phyloP scores from a whole-genome alignment of 92 coral and sea anemone species.

The Meandrina meandrites region DNA sequence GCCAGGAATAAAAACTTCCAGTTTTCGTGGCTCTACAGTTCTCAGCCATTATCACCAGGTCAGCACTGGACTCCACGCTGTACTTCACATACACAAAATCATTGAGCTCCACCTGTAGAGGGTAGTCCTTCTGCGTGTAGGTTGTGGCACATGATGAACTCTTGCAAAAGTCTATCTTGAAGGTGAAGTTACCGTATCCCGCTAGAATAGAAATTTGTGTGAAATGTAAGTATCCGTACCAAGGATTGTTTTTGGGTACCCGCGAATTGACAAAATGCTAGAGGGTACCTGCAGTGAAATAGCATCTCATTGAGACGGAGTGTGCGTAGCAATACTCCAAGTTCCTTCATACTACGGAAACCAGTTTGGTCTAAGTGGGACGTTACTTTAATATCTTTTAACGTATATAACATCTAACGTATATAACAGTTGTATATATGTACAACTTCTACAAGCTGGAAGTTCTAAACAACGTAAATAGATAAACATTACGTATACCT shows the following conservation, averaged over 20 bases:
- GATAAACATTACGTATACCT: conserved; percentile 7
- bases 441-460: neutral
- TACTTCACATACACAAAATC: conserved; percentile 22
- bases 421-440: too few relatives aligned
- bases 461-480: neutral
- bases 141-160: conserved; percentile 13
- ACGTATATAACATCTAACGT: too few relatives aligned
- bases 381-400: neutral
- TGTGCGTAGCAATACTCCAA: neutral
- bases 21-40: conserved; percentile 49
- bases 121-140: conserved; percentile 29
- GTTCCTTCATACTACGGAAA: neutral
- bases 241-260: neutral
- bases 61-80: conserved; percentile 37
- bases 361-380: neutral
- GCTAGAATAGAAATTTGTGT: neutral
- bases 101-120: neutral
- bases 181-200: conserved; percentile 42
- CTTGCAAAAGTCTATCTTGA: conserved; percentile 40
- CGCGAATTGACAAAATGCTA: neutral
- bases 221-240: neutral
- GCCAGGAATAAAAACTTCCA: conserved; percentile 46
- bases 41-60: conserved; percentile 54
- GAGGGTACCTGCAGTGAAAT: neutral
- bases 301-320: neutral